phyloP scores from a whole-genome alignment of 2,113 vertebrate species.

The Fulica atra region DNA sequence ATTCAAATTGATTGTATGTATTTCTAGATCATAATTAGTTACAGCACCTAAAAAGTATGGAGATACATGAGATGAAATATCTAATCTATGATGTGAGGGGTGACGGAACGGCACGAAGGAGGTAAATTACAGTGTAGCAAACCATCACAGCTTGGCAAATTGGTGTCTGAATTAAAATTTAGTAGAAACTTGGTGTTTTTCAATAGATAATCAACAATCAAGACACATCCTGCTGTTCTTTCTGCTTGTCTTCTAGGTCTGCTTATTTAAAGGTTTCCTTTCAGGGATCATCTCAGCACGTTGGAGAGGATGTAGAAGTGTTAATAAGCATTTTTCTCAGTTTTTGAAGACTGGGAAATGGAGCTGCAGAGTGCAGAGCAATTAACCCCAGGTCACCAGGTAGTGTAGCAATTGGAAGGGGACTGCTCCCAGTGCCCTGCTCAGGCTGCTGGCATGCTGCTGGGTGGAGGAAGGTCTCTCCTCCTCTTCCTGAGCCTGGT shows the following conservation, averaged over 20 bases:
- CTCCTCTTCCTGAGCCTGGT: neutral
- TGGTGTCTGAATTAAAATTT: neutral
- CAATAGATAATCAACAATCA: neutral
- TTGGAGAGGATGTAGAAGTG: neutral
- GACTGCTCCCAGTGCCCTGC: rapidly evolving
- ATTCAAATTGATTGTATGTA: neutral
- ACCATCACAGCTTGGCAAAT: neutral
- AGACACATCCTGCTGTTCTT: neutral
- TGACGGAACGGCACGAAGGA: neutral
- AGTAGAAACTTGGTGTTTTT: neutral
- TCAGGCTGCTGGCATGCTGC: neutral
- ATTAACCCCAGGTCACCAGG: neutral
- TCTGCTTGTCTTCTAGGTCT: neutral
- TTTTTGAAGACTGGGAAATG: neutral
- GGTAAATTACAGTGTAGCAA: neutral
- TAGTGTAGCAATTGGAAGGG: neutral
- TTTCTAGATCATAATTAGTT: neutral
- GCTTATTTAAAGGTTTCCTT: neutral
- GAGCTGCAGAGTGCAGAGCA: neutral
- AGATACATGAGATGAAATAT: neutral
- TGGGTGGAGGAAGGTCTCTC: neutral
- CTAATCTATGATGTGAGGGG: neutral
- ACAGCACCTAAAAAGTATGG: neutral
- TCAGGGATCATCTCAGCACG: neutral
- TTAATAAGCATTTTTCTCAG: neutral